Conservation (phyloP, 1,140 invertebrate species). For the Cotesia vestalis region DNA sequence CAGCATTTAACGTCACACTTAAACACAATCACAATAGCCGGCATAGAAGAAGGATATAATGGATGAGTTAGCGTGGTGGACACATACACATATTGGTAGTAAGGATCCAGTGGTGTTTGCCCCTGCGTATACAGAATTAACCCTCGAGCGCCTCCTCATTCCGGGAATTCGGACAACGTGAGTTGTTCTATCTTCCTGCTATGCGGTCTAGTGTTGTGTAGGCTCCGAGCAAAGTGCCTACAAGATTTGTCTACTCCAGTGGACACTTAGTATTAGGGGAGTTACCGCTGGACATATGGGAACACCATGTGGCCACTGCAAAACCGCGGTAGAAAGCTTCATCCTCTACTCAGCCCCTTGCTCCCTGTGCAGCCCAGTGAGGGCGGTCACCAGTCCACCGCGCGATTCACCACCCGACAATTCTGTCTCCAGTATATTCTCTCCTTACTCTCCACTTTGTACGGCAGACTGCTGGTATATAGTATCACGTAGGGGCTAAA, state of each 20-base stretch:
- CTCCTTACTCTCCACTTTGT: too few species aligned
- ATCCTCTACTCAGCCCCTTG: conserved; percentile 2
- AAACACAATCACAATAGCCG: not conserved
- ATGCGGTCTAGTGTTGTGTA: conserved; percentile 13
- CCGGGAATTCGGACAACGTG: not conserved
- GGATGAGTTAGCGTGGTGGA: not conserved
- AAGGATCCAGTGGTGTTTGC: not conserved
- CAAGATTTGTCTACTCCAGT: conserved; percentile 47
- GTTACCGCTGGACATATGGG: conserved; percentile 55
- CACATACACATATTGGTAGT: not conserved
- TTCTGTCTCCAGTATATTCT: too few species aligned
- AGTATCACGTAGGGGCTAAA: conserved; percentile 52
- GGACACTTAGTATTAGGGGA: conserved; percentile 50
- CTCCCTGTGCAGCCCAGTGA: not conserved
- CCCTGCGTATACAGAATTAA: conserved; percentile 10
- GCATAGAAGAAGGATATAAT: conserved; percentile 1
- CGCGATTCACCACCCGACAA: conserved; percentile 27
- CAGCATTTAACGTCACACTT: conserved; percentile 9
- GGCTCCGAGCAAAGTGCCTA: conserved; percentile 36
- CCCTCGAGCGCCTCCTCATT: not conserved
- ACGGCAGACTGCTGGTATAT: too few species aligned
- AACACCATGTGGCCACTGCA: conserved; percentile 55
- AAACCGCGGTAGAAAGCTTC: conserved; percentile 37
- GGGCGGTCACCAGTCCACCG: conserved; percentile 37
- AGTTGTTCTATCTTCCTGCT: not conserved